Evolutionary conservation across 2,888 invertebrate genomes (phyloP), one percentile per base, ranked within the genome.

Genomic region (Spodoptera picta): DNA sequence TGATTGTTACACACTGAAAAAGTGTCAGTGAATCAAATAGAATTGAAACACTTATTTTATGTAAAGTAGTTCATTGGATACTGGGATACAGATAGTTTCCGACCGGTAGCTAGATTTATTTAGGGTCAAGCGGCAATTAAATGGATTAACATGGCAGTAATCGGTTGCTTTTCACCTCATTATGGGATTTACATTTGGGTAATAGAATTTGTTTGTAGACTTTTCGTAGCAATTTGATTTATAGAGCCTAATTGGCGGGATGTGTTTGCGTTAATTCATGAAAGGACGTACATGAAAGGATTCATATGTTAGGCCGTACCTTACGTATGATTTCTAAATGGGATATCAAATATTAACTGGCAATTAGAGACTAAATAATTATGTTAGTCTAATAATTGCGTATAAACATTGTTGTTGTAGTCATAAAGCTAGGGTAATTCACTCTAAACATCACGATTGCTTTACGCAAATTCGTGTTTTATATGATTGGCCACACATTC

Each of bases 101-200:
- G 36, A 27, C 14, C 14, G 7, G 53, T 45, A 9, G 45, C 14
- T 44, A 55, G 60, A 68, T 72, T 68, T 72, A 68, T 72, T 64
- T 41, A 36, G 24, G 53, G 68, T 60, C 23, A 42, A 4, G 43
- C 9, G 45, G 60, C 47, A 62, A 61, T 66, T 54, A 44, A 57
- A 41, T 50, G 42, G 68, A 68, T 72, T 68, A 68, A 47, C 68
- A 54, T 71, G 50, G 57, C 46, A 57, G 60, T 64, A 68, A 60
- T 54, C 59, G 59, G 48, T 54, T 57, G 64, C 64, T 72, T 72
- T 71, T 60, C 71, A 50, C 60, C 60, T 60, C 71, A 68, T 72
- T 64, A 57, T 36, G 64, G 19, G 56, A 42, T 58, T 72, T n/a
- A 53, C 2, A 31, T 36, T 36, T 12, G 19, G 9, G 41, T 44